These are phyloP conservation scores for Acanthosepion esculentum DNA, from an alignment of 2,888 invertebrate genomes.

Conservation along the genomic window DNA sequence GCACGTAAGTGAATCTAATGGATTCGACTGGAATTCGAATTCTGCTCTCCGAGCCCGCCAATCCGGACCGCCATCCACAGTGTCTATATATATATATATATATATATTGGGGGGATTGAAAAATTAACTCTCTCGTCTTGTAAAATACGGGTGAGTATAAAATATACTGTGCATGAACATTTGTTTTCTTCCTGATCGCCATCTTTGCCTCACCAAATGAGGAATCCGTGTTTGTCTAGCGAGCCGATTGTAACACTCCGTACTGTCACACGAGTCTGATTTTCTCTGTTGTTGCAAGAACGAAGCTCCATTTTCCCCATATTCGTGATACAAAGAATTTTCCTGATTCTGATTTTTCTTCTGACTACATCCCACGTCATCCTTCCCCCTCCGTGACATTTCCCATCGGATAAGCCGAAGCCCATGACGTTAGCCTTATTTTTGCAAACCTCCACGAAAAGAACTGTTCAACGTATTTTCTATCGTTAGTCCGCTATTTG, in stretches of 20 bases:
- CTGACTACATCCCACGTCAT: neutral
- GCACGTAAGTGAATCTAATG: too few species aligned
- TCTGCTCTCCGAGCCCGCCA: too few species aligned
- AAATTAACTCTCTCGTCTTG: too few species aligned
- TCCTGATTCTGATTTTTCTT: neutral
- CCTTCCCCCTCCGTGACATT: neutral
- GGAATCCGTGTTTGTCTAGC: neutral
- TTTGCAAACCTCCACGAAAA: neutral
- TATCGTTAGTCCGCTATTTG: neutral
- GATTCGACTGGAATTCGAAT: too few species aligned
- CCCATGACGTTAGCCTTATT: slow-evolving; percentile 13
- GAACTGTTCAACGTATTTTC: neutral
- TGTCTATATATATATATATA: too few species aligned
- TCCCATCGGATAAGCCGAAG: neutral
- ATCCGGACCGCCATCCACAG: too few species aligned
- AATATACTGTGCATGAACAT: neutral
- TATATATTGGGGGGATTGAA: too few species aligned
- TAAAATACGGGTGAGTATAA: too few species aligned
- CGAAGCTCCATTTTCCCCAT: neutral
- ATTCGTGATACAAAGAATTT: neutral
- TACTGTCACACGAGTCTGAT: neutral
- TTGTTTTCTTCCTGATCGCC: neutral
- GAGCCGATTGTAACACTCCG: neutral
- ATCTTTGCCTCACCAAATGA: neutral
- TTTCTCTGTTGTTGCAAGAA: neutral